Evolutionary conservation across 2,888 invertebrate species (phyloP).

Genomic region (Micoletzkya japonica): DNA sequence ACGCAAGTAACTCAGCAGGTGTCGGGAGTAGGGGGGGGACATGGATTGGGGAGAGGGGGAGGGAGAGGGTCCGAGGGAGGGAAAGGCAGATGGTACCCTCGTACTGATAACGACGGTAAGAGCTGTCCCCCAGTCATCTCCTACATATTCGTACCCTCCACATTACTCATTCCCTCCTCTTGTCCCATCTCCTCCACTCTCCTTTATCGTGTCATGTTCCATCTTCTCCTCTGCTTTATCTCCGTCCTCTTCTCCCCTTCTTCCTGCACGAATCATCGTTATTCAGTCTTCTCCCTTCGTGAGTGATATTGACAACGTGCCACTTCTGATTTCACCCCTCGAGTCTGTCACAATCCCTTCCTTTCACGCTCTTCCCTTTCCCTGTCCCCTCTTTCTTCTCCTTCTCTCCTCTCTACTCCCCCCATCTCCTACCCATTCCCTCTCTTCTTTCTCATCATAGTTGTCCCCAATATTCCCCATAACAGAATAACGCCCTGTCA

Average conservation of each 20-base stretch:
- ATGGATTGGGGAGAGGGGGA: too few species aligned
- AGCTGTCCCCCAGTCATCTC: not conserved
- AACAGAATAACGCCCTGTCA: too few species aligned
- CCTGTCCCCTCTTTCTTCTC: conserved; percentile 16
- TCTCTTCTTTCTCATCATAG: not conserved
- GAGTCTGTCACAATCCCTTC: too few species aligned
- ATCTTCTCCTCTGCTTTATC: conserved; percentile 12
- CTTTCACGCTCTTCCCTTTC: conserved; percentile 11
- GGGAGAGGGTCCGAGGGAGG: too few species aligned
- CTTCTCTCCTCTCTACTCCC: not conserved
- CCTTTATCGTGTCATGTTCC: not conserved
- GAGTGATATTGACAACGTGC: too few species aligned
- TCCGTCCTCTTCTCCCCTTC: not conserved
- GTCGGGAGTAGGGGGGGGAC: too few species aligned
- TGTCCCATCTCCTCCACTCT: conserved; percentile 21
- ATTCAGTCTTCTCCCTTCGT: not conserved
- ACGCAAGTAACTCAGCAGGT: too few species aligned
- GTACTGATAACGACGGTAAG: too few species aligned
- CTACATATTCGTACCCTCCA: not conserved
- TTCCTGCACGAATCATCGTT: not conserved
- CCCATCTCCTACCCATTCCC: not conserved
- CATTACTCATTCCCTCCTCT: conserved; percentile 20
- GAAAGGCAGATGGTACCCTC: too few species aligned
- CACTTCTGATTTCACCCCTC: too few species aligned
- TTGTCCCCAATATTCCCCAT: too few species aligned